Conservation (phyloP, 1,140 invertebrate genomes). For the Matsumurasca onukii region DNA sequence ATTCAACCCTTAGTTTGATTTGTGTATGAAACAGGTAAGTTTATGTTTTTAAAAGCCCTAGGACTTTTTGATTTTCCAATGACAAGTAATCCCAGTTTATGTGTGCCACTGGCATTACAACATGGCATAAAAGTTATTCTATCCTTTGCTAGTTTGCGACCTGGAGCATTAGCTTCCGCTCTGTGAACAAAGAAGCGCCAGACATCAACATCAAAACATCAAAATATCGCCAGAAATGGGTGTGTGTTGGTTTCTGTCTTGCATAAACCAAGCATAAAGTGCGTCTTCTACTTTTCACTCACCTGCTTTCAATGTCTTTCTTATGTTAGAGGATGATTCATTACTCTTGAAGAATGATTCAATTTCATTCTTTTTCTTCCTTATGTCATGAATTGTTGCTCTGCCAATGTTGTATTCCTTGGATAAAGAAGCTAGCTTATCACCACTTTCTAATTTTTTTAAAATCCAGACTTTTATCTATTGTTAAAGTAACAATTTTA, state of each 20-base stretch:
- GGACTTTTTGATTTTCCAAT: conserved; percentile 46
- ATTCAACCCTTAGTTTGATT: conserved; percentile 42
- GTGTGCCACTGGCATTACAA: conserved; percentile 45
- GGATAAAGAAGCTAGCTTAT: no score
- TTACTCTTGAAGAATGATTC: no score
- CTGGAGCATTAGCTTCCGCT: conserved; percentile 39
- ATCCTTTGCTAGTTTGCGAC: conserved; percentile 45
- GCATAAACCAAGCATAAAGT: conserved; percentile 16
- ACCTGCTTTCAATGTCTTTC: conserved; percentile 4
- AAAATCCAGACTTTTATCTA: no score
- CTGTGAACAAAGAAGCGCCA: conserved; percentile 42
- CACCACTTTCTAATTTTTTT: no score
- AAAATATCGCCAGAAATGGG: conserved; percentile 21
- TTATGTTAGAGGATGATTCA: no score
- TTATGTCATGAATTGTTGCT: no score
- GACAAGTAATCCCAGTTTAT: conserved; percentile 44
- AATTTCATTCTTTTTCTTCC: no score
- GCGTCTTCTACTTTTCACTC: conserved; percentile 4
- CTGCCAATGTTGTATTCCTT: no score
- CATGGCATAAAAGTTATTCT: conserved; percentile 47
- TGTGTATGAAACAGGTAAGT: conserved; percentile 43
- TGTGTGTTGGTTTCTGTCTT: conserved; percentile 12
- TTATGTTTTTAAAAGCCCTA: conserved; percentile 42
- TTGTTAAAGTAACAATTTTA: no score
- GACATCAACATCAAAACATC: not conserved